Evolutionary conservation across 2,113 vertebrate species (phyloP).

Genomic region (Mola mola): DNA sequence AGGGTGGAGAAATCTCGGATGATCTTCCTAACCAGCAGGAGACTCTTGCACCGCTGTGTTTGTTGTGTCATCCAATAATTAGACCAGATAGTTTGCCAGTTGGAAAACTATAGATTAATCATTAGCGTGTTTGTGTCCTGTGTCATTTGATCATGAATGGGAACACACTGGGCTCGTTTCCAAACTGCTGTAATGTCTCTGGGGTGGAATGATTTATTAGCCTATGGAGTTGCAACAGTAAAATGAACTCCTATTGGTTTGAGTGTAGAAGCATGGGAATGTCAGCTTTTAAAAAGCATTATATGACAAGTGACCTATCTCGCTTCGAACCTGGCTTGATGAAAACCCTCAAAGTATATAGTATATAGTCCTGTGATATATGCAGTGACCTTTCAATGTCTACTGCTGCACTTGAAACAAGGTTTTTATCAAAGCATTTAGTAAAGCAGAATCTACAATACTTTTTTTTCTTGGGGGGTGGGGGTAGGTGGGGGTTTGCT

Average conservation of each 20-base stretch:
- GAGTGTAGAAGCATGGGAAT: constrained; percentile 11
- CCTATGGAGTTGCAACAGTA: constrained; percentile 1
- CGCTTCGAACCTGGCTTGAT: constrained; percentile 40
- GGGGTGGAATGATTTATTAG: not conserved
- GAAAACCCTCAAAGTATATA: too few species aligned
- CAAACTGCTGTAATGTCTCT: constrained; percentile 1
- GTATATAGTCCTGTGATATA: constrained; percentile 31
- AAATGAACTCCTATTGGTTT: constrained; percentile 10
- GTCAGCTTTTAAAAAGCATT: constrained; percentile 29
- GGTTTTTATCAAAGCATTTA: constrained; percentile 55
- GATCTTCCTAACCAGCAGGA: constrained; percentile 60
- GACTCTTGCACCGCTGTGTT: constrained; percentile 11
- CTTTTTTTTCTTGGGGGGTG: too few species aligned
- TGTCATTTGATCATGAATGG: constrained; percentile 8
- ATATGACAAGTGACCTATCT: constrained; percentile 35
- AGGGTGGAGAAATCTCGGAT: constrained; percentile 61
- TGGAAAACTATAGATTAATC: constrained; percentile 27
- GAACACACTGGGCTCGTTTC: constrained; percentile 1
- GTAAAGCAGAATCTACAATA: constrained; percentile 55
- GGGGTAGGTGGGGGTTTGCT: too few species aligned
- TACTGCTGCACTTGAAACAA: constrained; percentile 47
- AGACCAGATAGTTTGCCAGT: constrained; percentile 27
- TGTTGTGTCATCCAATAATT: constrained; percentile 46
- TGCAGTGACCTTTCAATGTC: constrained; percentile 32
- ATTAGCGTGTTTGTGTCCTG: constrained; percentile 19